These are phyloP conservation scores for Sinocyclocheilus maitianheensis DNA, from an alignment of 2,113 vertebrate genomes.

Conservation along the genomic window DNA sequence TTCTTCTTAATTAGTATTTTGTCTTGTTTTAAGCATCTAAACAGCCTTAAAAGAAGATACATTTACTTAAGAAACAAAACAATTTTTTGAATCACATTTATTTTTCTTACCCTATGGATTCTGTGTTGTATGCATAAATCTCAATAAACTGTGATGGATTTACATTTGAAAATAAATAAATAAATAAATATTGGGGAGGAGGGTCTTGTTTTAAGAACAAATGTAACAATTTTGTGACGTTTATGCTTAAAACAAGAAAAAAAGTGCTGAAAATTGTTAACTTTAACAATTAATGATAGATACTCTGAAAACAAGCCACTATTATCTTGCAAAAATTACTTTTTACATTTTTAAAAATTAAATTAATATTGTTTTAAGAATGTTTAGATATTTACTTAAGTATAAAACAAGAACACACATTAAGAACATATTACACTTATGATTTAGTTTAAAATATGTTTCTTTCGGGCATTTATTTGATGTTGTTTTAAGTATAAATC, in stretches of 20 bases:
- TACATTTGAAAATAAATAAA: background rate
- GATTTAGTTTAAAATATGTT: background rate
- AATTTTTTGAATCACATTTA: no score
- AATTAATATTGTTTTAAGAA: background rate
- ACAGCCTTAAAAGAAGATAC: background rate
- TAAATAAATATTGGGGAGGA: no score
- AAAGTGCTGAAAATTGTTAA: no score
- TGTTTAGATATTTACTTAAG: background rate
- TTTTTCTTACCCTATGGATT: no score
- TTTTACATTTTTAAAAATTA: background rate
- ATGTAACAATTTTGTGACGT: background rate
- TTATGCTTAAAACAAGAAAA: background rate
- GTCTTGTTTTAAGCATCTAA: background rate
- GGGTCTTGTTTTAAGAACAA: background rate
- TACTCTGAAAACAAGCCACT: no score
- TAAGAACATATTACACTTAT: background rate
- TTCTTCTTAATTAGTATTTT: no score
- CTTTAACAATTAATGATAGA: no score
- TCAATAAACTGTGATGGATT: no score
- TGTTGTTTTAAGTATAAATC: background rate
- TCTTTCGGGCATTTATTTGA: background rate
- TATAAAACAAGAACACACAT: background rate
- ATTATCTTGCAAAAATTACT: no score
- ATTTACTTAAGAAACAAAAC: no score
- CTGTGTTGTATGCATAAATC: no score